Conservation (phyloP, 2,888 invertebrate species). For the Drosophila glabriapex region DNA sequence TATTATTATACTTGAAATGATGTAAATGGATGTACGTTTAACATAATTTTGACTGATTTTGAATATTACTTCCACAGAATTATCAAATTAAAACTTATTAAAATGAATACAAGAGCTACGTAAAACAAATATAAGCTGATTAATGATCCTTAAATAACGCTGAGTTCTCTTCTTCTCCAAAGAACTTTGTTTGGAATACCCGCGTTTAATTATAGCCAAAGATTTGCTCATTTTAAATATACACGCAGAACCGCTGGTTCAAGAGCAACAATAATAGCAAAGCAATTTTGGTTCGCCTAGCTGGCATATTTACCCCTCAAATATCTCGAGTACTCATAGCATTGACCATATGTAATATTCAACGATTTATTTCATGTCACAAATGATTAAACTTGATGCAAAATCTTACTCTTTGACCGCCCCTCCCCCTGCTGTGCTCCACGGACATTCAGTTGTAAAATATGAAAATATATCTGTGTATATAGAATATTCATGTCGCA, state of each 20-base stretch:
- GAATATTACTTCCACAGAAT: not conserved
- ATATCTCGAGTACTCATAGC: constrained; percentile 18
- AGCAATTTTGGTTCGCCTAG: constrained; percentile 6
- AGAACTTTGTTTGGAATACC: constrained; percentile 44
- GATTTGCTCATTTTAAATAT: constrained; percentile 43
- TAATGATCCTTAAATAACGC: not conserved
- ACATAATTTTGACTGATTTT: not conserved
- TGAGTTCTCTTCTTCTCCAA: constrained; percentile 11
- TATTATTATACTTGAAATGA: not conserved
- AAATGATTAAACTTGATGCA: constrained; percentile 73
- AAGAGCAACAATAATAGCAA: constrained; percentile 25
- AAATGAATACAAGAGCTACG: not conserved
- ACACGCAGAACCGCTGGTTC: constrained; percentile 30
- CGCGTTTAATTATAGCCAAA: constrained; percentile 52
- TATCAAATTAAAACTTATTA: not conserved
- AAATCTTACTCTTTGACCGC: constrained; percentile 19
- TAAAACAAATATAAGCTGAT: not conserved
- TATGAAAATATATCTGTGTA: constrained; percentile 44
- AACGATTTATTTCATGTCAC: constrained; percentile 79
- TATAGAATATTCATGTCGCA: constrained; percentile 45
- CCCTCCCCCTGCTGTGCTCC: not conserved
- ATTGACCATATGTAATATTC: constrained; percentile 22
- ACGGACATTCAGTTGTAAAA: constrained; percentile 38
- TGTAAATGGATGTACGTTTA: not conserved
- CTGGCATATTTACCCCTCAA: constrained; percentile 14